These are phyloP conservation scores for Eristalinus sepulchralis DNA, from an alignment of 2,888 invertebrate genomes.

Conservation along the genomic window DNA sequence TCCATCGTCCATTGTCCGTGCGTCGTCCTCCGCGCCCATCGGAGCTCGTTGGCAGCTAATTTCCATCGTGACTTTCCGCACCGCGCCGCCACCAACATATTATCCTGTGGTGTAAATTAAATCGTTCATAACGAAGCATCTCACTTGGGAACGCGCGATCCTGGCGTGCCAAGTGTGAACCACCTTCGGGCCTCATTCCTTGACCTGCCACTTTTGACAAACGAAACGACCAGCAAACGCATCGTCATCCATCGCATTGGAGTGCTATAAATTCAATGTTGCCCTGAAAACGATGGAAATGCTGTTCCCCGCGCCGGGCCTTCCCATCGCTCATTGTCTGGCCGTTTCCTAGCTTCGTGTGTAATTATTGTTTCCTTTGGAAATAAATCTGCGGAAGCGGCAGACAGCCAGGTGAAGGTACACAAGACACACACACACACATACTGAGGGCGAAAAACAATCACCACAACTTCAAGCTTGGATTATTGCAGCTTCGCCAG, in stretches of 20 bases:
- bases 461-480: background rate
- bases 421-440: background rate
- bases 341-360: constrained; percentile 59
- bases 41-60: constrained; percentile 55
- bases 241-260: constrained; percentile 3
- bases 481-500: constrained; percentile 46
- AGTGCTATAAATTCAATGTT: constrained; percentile 53
- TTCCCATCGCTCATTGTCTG: background rate
- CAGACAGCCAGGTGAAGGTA: constrained; percentile 28
- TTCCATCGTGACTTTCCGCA: background rate
- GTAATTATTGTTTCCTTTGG: constrained; percentile 76
- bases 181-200: constrained; percentile 33
- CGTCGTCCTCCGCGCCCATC: background rate
- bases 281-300: constrained; percentile 1
- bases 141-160: background rate
- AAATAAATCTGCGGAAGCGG: constrained; percentile 74
- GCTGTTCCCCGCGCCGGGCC: too few relatives aligned
- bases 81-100: constrained; percentile 38
- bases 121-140: constrained; percentile 36
- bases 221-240: constrained; percentile 26
- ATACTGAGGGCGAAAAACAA: background rate
- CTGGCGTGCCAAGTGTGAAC: background rate
- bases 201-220: constrained; percentile 70
- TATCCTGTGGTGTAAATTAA: constrained; percentile 59
- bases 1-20: background rate